Evolutionary conservation across 2,797 vertebrate species (phyloP).

Genomic region (Chloroceryle amazona): DNA sequence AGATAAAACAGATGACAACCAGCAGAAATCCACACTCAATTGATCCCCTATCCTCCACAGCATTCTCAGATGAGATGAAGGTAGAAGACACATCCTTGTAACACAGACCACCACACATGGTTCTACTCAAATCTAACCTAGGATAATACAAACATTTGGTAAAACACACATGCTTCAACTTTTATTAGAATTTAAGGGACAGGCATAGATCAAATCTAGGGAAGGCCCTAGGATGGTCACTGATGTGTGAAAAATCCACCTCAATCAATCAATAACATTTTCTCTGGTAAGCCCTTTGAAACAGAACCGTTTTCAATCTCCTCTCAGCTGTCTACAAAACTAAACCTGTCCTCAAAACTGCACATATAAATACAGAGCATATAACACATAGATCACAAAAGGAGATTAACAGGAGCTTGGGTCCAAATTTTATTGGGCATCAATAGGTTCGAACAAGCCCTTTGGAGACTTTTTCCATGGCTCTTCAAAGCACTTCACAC

Average conservation of each 20-base stretch:
- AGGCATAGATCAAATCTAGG: neutral
- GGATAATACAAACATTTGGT: neutral
- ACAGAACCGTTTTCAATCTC: neutral
- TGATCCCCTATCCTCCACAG: neutral
- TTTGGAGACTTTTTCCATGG: neutral
- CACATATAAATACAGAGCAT: neutral
- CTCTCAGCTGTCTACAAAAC: neutral
- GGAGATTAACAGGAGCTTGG: neutral
- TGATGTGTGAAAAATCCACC: neutral
- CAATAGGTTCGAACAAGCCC: neutral
- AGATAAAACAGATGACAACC: neutral
- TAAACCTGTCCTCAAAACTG: neutral
- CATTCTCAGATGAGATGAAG: neutral
- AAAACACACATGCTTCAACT: neutral
- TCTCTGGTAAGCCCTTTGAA: neutral
- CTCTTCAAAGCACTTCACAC: neutral
- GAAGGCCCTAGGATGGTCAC: neutral
- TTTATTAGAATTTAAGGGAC: neutral
- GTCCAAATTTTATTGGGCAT: neutral
- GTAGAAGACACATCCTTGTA: neutral
- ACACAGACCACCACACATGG: fast-evolving
- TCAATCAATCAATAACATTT: neutral
- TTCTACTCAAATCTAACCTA: neutral
- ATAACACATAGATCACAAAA: fast-evolving
- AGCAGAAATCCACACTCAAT: neutral